These are phyloP conservation scores for Tanytarsus gracilentus DNA, from an alignment of 2,888 invertebrate species.

Conservation along the genomic window DNA sequence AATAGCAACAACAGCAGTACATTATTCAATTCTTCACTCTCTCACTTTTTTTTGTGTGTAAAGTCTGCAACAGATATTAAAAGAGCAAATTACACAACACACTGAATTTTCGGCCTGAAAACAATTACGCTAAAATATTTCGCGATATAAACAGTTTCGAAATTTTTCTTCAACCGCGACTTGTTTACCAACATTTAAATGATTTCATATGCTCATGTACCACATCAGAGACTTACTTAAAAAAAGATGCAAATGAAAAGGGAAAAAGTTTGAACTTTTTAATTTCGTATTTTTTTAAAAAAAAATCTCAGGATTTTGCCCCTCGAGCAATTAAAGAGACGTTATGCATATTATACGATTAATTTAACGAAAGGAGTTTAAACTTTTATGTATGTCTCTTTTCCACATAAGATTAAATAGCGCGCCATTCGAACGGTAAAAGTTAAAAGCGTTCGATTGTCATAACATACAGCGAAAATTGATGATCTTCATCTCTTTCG, in stretches of 20 bases:
- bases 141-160: background rate
- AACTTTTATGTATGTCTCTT: too few species aligned
- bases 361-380: too few species aligned
- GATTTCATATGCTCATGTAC: too few species aligned
- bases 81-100: slow-evolving; percentile 7
- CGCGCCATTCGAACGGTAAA: background rate
- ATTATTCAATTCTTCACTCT: slow-evolving; percentile 10
- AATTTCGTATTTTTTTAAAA: too few species aligned
- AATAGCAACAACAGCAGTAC: background rate
- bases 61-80: background rate
- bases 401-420: too few species aligned
- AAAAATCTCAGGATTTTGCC: too few species aligned
- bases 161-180: background rate
- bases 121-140: slow-evolving; percentile 21
- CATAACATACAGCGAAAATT: background rate
- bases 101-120: background rate
- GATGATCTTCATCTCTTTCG: background rate
- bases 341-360: too few species aligned
- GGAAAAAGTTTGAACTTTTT: too few species aligned
- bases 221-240: too few species aligned
- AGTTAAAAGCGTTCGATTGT: background rate
- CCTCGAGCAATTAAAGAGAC: too few species aligned
- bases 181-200: background rate
- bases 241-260: too few species aligned
- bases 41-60: background rate